These are phyloP conservation scores for Nephotettix cincticeps DNA, from an alignment of 1,140 invertebrate species.

Conservation along the genomic window DNA sequence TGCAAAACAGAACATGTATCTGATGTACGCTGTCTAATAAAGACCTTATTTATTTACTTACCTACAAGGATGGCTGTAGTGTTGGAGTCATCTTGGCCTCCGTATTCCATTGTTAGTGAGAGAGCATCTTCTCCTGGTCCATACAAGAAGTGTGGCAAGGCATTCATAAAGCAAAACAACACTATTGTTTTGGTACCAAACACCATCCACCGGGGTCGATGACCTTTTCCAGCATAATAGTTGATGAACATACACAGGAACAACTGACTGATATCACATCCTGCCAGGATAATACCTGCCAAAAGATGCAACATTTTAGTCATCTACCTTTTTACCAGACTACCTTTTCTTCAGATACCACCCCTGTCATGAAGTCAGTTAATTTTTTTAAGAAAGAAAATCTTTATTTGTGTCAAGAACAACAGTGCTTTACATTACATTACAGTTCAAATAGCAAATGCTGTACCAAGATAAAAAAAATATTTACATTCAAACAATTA, in stretches of 20 bases:
- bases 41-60: too few species aligned
- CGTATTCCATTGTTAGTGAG: conserved; percentile 61
- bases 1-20: too few species aligned
- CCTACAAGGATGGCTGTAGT: not conserved
- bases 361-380: too few species aligned
- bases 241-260: conserved; percentile 59
- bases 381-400: too few species aligned
- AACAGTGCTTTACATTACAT: too few species aligned
- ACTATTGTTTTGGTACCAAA: conserved; percentile 68
- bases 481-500: too few species aligned
- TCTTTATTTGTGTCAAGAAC: too few species aligned
- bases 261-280: conserved; percentile 63
- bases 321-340: too few species aligned
- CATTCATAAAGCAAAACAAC: conserved; percentile 66
- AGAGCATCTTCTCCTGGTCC: conserved; percentile 68
- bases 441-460: too few species aligned
- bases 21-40: too few species aligned
- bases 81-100: conserved; percentile 39
- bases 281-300: conserved; percentile 66
- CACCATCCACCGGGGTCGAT: conserved; percentile 70
- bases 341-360: too few species aligned
- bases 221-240: conserved; percentile 66
- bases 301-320: conserved; percentile 4
- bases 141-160: conserved; percentile 71
- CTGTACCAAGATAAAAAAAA: too few species aligned